Conservation (phyloP, 2,888 invertebrate genomes). For the Tipula lateralis region DNA sequence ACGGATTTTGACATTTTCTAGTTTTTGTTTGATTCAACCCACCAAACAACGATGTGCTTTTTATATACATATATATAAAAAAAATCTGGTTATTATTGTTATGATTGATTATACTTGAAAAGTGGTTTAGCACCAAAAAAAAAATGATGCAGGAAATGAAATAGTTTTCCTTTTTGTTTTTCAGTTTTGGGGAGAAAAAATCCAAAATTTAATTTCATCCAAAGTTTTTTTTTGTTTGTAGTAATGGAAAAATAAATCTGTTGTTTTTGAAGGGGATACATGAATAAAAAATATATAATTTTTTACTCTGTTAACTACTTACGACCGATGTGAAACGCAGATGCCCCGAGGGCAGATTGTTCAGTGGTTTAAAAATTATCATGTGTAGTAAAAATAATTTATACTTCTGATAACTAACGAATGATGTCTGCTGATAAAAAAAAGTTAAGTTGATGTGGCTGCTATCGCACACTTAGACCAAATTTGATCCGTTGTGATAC, state of each 20-base stretch:
- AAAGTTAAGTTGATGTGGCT: too few species aligned
- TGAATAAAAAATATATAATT: neutral
- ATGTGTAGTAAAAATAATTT: too few species aligned
- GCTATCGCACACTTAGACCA: too few species aligned
- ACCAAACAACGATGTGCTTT: neutral
- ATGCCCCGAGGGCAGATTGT: too few species aligned
- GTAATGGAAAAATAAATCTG: neutral
- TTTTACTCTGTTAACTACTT: too few species aligned
- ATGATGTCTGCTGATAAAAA: too few species aligned
- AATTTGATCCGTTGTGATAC: too few species aligned
- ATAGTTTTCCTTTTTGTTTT: neutral
- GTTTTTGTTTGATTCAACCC: neutral
- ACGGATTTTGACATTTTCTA: neutral
- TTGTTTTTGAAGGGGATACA: neutral
- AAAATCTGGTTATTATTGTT: neutral
- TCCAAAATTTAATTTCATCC: neutral
- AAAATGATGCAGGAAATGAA: neutral
- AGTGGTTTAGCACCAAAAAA: neutral
- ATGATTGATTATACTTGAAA: slow-evolving; percentile 19
- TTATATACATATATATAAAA: neutral
- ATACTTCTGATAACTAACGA: too few species aligned
- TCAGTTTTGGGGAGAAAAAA: neutral
- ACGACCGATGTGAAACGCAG: too few species aligned
- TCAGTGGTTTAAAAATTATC: too few species aligned
- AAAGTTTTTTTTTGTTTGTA: neutral